phyloP scores from a whole-genome alignment of 23 tunicate species.

The Ciona savignyi region DNA sequence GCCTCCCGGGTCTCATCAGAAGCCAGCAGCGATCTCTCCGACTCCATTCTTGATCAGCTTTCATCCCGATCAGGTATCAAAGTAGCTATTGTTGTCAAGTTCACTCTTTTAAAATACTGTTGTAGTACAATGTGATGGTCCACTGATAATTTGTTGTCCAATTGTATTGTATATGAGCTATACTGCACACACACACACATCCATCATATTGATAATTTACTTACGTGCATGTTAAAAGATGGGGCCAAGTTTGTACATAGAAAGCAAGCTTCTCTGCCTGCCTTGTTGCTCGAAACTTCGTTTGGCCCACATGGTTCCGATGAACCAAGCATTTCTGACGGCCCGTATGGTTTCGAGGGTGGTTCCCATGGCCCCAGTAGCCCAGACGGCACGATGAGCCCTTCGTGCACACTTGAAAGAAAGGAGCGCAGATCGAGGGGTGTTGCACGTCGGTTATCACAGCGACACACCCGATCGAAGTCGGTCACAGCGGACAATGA shows the following conservation, averaged over 20 bases:
- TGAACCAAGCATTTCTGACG: constrained; percentile 33
- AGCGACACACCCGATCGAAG: constrained; percentile 22
- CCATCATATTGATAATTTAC: too few species aligned
- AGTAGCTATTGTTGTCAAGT: too few species aligned
- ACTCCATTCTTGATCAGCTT: constrained; percentile 37
- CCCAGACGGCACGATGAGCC: background rate
- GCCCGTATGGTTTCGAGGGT: too few species aligned
- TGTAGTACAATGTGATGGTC: too few species aligned
- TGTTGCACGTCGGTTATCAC: constrained; percentile 13
- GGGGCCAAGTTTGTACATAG: constrained; percentile 9
- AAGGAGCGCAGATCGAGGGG: background rate
- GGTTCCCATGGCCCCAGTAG: too few species aligned
- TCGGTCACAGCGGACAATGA: constrained; percentile 29
- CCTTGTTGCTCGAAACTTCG: constrained; percentile 46
- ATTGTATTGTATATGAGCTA: too few species aligned
- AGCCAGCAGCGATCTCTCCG: constrained; percentile 86
- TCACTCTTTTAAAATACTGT: too few species aligned
- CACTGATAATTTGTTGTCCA: too few species aligned
- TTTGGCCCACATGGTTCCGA: too few species aligned
- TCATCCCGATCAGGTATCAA: background rate
- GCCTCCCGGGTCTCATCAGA: constrained; percentile 67
- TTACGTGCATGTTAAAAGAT: too few species aligned
- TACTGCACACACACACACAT: too few species aligned
- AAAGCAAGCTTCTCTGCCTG: constrained; percentile 60
- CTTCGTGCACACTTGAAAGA: constrained; percentile 10